phyloP scores from a whole-genome alignment of 2,888 invertebrate species.

The Sesia apiformis region DNA sequence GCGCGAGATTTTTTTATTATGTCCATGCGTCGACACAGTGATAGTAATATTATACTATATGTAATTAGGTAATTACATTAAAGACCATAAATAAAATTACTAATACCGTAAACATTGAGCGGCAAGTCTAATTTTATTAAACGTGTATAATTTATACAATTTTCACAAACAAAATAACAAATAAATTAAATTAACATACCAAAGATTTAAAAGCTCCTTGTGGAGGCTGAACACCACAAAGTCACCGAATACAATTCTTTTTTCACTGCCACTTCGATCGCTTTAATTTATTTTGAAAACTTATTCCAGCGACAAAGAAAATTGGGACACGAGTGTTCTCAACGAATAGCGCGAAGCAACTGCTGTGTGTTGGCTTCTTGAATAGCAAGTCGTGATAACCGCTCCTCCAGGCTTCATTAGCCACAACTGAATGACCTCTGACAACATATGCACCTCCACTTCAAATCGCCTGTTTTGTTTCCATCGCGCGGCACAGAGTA shows the following conservation, averaged over 20 bases:
- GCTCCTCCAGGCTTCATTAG: constrained; percentile 55
- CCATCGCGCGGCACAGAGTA: constrained; percentile 17
- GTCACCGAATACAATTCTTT: constrained; percentile 10
- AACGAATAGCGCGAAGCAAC: constrained; percentile 45
- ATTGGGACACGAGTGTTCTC: constrained; percentile 37
- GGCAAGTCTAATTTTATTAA: too few relatives aligned
- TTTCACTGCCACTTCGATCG: constrained; percentile 15
- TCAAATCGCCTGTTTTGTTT: constrained; percentile 12
- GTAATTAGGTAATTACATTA: too few relatives aligned
- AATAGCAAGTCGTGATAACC: constrained; percentile 16
- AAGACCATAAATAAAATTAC: too few relatives aligned
- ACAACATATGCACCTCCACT: constrained; percentile 20
- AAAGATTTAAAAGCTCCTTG: constrained; percentile 1
- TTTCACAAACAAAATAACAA: neutral
- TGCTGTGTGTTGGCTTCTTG: constrained; percentile 22
- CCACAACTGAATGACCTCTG: constrained; percentile 27
- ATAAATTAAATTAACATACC: neutral
- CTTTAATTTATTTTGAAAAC: too few relatives aligned
- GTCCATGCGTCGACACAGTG: too few relatives aligned
- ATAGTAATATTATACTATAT: too few relatives aligned
- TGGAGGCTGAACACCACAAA: neutral
- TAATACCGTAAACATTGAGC: too few relatives aligned
- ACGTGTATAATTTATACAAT: too few relatives aligned
- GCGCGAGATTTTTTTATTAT: too few relatives aligned
- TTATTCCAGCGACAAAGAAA: too few relatives aligned